Percentiles rank a stretch among this genome's conserved stretches.
These are phyloP conservation scores for Eulimnadia texana DNA, from an alignment of 1,140 invertebrate genomes.

Conservation along the genomic window DNA sequence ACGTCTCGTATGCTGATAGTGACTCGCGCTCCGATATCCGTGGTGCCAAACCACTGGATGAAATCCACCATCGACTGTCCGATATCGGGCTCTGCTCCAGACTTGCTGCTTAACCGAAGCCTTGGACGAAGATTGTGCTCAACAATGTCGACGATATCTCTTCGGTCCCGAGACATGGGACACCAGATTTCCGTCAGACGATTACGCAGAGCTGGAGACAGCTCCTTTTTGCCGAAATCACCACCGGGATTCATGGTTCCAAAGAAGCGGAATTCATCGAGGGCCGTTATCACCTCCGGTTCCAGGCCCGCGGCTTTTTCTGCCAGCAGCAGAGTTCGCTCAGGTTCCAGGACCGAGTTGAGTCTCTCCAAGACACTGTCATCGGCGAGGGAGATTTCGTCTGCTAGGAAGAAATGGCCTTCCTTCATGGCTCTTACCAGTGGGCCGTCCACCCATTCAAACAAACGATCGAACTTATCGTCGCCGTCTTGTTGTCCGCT, in stretches of 20 bases:
- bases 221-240: slow-evolving; percentile 98
- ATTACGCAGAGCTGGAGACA: slow-evolving; percentile 93
- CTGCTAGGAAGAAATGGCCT: slow-evolving; percentile 80
- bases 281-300: slow-evolving; percentile 47
- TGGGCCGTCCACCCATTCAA: slow-evolving; percentile 97
- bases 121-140: slow-evolving; percentile 51
- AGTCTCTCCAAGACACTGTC: slow-evolving; percentile 95
- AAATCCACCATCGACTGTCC: slow-evolving; percentile 60
- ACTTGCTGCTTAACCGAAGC: background rate
- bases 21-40: slow-evolving; percentile 49
- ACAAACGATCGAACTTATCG: slow-evolving; percentile 41
- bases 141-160: slow-evolving; percentile 63
- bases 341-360: slow-evolving; percentile 86
- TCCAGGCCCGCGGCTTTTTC: slow-evolving; percentile 56
- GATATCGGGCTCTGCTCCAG: slow-evolving; percentile 39
- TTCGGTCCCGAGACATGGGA: slow-evolving; percentile 44
- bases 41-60: slow-evolving; percentile 55
- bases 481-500: slow-evolving; percentile 22
- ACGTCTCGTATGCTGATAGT: slow-evolving; percentile 80
- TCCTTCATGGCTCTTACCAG: slow-evolving; percentile 77
- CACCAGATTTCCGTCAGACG: slow-evolving; percentile 99
- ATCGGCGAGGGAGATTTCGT: slow-evolving; percentile 98
- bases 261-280: slow-evolving; percentile 71
- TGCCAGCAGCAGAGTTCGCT: slow-evolving; percentile 73
- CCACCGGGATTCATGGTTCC: slow-evolving; percentile 99